Evolutionary conservation across 2,797 vertebrate species (phyloP), one percentile per base, ranked within the genome.

Genomic region (Allobates femoralis): DNA sequence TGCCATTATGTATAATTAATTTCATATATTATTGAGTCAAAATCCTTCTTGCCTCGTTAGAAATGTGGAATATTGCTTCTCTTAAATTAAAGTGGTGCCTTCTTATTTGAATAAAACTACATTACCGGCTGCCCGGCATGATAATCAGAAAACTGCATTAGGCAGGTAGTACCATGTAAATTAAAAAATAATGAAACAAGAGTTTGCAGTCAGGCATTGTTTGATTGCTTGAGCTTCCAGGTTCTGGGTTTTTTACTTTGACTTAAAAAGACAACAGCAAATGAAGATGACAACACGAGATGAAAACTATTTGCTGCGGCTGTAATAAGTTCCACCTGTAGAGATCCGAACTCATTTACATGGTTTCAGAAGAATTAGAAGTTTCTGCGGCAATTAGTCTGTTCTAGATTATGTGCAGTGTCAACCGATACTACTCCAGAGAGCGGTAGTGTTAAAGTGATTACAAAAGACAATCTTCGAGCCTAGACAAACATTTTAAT

Each of bases 131-230:
- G 91, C 91, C 92, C 93, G 32, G 88, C 91, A 92, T 92, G 92
- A 91, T 93, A 94, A 97, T 97, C 96, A 94, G 96, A 96, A 98
- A 97, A 97, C 94, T 94, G 95, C 97, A 98, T 98, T 98, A 97
- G 96, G 94, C 96, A 97, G 96, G 96, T 97, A 96, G 95, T 94
- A 94, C 93, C 90, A 91, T 93, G 96, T 94, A 95, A 97, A 98
- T 98, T 96, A 99, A 98, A 95, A 98, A 98, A 97, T 99, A 97
- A 96, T 95, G 91, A 93, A 96, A 98, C 97, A 97, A 92, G 95
- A 94, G 94, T 97, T 97, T 96, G 93, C 95, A 96, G 96, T 96
- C 96, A 96, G 95, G 94, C 95, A 93, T 94, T 95, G 94, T 95
- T 95, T 94, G 93, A 93, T 90, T 8, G 91, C 91, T 92, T 94